These are phyloP conservation scores for Campoplex nolae DNA, from an alignment of 2,888 invertebrate species.

Conservation along the genomic window DNA sequence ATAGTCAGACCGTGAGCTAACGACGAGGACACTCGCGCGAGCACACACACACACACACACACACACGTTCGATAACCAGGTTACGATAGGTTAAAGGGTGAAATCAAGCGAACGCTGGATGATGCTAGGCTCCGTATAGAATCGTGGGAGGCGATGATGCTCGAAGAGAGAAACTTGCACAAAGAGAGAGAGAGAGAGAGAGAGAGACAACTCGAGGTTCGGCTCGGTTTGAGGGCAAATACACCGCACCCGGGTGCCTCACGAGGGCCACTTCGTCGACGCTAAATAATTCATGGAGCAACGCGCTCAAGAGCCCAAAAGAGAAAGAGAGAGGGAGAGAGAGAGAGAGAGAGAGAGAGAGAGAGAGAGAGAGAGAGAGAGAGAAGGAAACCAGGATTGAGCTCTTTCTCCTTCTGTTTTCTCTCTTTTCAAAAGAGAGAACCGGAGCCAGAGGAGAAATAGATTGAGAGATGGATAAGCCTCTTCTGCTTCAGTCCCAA, in stretches of 20 bases:
- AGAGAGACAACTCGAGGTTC: slow-evolving; percentile 58
- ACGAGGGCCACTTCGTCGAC: slow-evolving; percentile 77
- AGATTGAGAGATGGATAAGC: slow-evolving; percentile 16
- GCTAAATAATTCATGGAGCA: slow-evolving; percentile 81
- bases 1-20: slow-evolving; percentile 44
- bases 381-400: background rate
- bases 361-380: slow-evolving; percentile 4
- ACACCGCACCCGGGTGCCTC: slow-evolving; percentile 74
- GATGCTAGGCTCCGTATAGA: slow-evolving; percentile 12
- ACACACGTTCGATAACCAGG: slow-evolving; percentile 58
- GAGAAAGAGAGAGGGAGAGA: slow-evolving; percentile 1
- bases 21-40: background rate
- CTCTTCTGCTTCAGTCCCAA: slow-evolving; percentile 66
- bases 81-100: slow-evolving; percentile 73
- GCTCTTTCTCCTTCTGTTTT: background rate
- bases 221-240: slow-evolving; percentile 75
- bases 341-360: background rate
- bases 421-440: background rate
- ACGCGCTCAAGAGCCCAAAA: slow-evolving; percentile 56
- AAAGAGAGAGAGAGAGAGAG: background rate
- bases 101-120: slow-evolving; percentile 71
- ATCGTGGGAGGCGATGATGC: slow-evolving; percentile 15
- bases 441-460: slow-evolving; percentile 11
- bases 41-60: background rate
- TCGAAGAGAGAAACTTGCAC: background rate